Conservation (phyloP, 2,797 vertebrate species). For the Sorex maritimensis region DNA sequence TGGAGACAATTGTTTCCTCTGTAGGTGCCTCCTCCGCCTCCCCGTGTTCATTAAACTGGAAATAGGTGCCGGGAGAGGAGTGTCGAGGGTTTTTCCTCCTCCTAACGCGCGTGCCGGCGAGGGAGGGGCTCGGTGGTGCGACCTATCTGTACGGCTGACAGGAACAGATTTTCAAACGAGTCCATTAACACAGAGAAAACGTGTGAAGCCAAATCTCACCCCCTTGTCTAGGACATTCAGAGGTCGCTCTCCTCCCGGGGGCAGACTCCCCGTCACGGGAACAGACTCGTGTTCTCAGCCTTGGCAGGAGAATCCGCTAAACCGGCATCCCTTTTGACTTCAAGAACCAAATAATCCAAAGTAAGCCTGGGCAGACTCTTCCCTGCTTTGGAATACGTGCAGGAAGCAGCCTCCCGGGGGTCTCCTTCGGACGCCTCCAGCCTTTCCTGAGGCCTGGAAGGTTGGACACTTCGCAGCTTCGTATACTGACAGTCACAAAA, state of each 20-base stretch:
- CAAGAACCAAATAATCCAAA: slow-evolving; percentile 29
- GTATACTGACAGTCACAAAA: slow-evolving; percentile 43
- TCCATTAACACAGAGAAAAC: slow-evolving; percentile 59
- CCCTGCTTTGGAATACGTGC: slow-evolving; percentile 26
- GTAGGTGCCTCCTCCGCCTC: not conserved
- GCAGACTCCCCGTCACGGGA: slow-evolving; percentile 7
- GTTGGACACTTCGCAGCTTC: slow-evolving; percentile 63
- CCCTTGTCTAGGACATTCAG: slow-evolving; percentile 10
- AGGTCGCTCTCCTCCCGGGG: slow-evolving; percentile 23
- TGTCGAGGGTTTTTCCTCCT: slow-evolving; percentile 51
- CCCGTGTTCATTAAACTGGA: not conserved
- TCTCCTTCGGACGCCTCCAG: slow-evolving; percentile 60
- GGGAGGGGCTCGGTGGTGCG: not conserved
- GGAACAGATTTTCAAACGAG: slow-evolving; percentile 52
- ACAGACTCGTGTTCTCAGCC: slow-evolving; percentile 26
- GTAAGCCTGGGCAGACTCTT: not conserved
- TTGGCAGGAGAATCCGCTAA: slow-evolving; percentile 57
- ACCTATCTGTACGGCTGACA: slow-evolving; percentile 41
- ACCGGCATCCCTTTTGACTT: not conserved
- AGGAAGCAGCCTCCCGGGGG: not conserved
- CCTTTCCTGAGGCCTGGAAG: not conserved
- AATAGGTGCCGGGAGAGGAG: slow-evolving; percentile 43
- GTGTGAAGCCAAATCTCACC: not conserved
- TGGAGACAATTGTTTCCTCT: slow-evolving; percentile 40
- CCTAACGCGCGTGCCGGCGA: slow-evolving; percentile 10